Evolutionary conservation across 2,888 invertebrate genomes (phyloP), one percentile per base, ranked within the genome.

Genomic region (Malacosoma neustria): DNA sequence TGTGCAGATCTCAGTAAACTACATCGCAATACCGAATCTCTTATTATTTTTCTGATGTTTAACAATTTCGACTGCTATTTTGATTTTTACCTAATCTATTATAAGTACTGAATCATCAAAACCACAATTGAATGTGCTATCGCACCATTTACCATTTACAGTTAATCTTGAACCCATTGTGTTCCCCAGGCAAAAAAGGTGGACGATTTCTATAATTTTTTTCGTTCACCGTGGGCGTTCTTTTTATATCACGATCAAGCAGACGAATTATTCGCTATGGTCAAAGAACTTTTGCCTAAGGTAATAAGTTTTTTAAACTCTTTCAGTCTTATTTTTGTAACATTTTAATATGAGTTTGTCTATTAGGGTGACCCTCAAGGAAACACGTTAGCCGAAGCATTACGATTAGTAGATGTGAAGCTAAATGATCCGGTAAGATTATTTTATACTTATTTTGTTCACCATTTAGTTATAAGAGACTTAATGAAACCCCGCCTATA

Each of bases 191-290:
- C 75, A 7, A 69, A 86, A 54, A 72, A 89, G 51, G 87, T 94
- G 37, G 73, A 84, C 11, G 90, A 93, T 62, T 87, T 92, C 30
- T 92, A 84, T 60, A 77, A 87, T 13, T 92, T 88, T 65, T 92
- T 93, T 64, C 77, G 84, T 30, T 82, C 89, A 36, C 88, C 90
- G 0, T 92, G 92, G 91, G 86, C 88, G 1, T 84, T 79, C 44
- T 89, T 89, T 41, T 64, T 92, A 35, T 91, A 90, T 57, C 87
- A 89, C 49, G 90, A 91, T 39, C 81, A 85, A 39, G 87, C 87
- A 48, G 70, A 81, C 2, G 74, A 80, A 33, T 57, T 89, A 22
- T 72, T 86, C 36, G 72, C 73, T 32, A 69, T 76, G 55, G 72
- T 77, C 37, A 80, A 81, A 43, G 75, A 82, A 53, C 55, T 82